Evolutionary conservation across 2,888 invertebrate genomes (phyloP), one percentile per base, ranked within the genome.

Genomic region (Vannuccia rotundouncinata): DNA sequence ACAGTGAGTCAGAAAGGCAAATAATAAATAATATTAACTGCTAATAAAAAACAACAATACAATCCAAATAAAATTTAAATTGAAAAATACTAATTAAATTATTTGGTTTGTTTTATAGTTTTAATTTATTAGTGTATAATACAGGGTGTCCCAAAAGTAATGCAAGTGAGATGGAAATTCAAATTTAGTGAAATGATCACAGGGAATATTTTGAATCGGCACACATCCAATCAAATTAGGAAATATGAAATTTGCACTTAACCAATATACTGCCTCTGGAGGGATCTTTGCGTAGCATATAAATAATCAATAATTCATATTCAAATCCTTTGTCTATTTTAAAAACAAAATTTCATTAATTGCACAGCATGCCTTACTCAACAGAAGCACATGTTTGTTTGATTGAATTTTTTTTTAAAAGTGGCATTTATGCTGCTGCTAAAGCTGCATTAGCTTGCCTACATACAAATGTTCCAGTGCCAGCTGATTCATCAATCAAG

Each of bases 131-230:
- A n/a, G n/a, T n/a, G n/a, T n/a, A n/a, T n/a, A n/a, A n/a, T 66
- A 66, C 66, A 66, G 66, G 66, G 66, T 66, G 66, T 66, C 66
- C 66, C 66, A 66, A 66, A 66, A 66, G 66, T 66, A 66, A 66
- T 27, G 66, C 66, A 66, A 66, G 66, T 66, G 66, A 66, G 66
- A 66, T 66, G 66, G 66, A 66, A 66, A 66, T 66, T 66, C 66
- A 66, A 66, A 5, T 66, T 66, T 66, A 66, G 66, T 66, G 66
- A 66, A 66, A 66, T 66, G 66, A 66, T 66, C 25, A 27, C 66
- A 22, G 66, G 66, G 22, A 13, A 66, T 66, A 66, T 66, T 66
- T 66, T 66, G 66, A 66, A 66, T 66, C 66, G 25, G 66, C 25
- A 27, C 66, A 22, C 66, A n/a, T 66, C 66, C 66, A 66, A 66